Evolutionary conservation across 2,113 vertebrate species (phyloP).

Genomic region (Desmodus rotundus): DNA sequence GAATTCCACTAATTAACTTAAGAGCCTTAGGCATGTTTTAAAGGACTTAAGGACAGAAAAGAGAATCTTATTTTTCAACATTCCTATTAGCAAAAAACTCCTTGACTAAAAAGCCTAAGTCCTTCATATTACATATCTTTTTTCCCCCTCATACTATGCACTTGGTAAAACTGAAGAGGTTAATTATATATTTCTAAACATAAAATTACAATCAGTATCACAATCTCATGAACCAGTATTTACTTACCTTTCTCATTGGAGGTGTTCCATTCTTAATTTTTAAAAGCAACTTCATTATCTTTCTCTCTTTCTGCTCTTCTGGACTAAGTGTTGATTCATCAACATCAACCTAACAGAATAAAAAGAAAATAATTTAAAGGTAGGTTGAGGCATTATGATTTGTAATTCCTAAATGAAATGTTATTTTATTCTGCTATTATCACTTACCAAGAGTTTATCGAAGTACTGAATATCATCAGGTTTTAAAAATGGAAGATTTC

Average conservation of each 20-base stretch:
- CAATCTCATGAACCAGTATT: background rate
- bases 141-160: background rate
- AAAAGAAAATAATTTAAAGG: slow-evolving; percentile 32
- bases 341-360: slow-evolving; percentile 90
- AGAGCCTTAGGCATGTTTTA: background rate
- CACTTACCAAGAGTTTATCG: slow-evolving; percentile 94
- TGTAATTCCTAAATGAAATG: background rate
- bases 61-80: background rate
- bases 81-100: background rate
- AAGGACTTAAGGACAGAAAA: background rate
- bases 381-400: background rate
- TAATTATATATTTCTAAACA: background rate
- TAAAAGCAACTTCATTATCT: slow-evolving; percentile 98
- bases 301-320: slow-evolving; percentile 98
- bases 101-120: background rate
- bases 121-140: background rate
- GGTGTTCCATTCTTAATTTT: slow-evolving; percentile 99
- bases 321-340: slow-evolving; percentile 98
- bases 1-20: background rate
- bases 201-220: background rate
- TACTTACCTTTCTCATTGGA: slow-evolving; percentile 95
- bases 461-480: slow-evolving; percentile 99
- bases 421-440: background rate
- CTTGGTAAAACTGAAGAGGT: background rate
- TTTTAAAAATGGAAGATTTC: slow-evolving; percentile 98